Conservation (phyloP, 2,797 vertebrate species). For the Peromyscus nudipes region DNA sequence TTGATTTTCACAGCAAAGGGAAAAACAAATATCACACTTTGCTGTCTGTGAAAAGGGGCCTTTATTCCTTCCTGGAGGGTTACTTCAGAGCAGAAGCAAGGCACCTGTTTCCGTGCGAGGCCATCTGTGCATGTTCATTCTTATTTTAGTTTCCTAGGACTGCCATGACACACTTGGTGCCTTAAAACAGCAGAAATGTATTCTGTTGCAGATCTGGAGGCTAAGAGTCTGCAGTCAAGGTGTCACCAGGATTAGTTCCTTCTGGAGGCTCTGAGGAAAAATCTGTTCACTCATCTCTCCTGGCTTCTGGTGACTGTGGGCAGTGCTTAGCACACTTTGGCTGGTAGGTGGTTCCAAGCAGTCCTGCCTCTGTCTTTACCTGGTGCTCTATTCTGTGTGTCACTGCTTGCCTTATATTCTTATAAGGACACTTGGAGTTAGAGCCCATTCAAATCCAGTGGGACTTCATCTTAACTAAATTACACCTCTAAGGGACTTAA, state of each 20-base stretch:
- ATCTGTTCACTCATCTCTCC: not conserved
- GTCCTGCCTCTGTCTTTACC: not conserved
- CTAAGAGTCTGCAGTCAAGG: not conserved
- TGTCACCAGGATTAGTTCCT: not conserved
- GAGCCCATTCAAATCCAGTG: not conserved
- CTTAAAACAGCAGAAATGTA: not conserved
- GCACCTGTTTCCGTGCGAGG: not conserved
- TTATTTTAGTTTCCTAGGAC: not conserved
- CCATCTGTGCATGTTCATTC: not conserved
- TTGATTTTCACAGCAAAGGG: not conserved
- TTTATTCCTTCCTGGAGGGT: not conserved
- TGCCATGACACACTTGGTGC: not conserved
- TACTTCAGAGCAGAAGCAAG: not conserved
- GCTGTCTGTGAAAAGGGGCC: not conserved
- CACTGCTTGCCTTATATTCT: not conserved
- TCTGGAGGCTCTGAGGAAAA: not conserved
- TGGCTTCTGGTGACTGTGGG: not conserved
- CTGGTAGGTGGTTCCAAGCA: fast-evolving
- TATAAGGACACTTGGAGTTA: not conserved
- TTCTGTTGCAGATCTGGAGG: not conserved
- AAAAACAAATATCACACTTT: not conserved
- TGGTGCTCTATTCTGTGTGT: not conserved
- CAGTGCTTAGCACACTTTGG: not conserved
- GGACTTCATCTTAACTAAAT: not conserved
- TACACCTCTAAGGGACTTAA: not conserved